Percentiles rank a stretch among this genome's conserved stretches.
phyloP scores from a whole-genome alignment of 2,113 vertebrate genomes.

The Elanus axillaris region DNA sequence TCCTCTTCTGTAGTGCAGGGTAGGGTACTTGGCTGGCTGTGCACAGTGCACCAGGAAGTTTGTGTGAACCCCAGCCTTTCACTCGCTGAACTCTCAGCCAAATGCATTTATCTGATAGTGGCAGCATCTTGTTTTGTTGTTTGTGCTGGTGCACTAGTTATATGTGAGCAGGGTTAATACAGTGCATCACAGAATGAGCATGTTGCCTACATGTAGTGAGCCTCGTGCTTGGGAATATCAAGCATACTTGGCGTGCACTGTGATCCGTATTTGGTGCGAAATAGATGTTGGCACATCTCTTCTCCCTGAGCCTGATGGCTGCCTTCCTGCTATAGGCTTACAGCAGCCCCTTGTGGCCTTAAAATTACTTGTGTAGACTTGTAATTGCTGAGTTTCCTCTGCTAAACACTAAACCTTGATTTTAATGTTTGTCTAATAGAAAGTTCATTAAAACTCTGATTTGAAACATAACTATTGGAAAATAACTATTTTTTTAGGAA shows the following conservation, averaged over 20 bases:
- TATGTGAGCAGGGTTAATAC: not conserved
- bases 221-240: not conserved
- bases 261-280: not conserved
- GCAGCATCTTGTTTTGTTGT: not conserved
- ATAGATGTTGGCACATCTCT: not conserved
- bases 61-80: not conserved
- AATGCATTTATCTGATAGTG: not conserved
- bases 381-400: not conserved
- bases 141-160: fast-evolving
- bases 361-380: not conserved
- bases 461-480: not conserved
- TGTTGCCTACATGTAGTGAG: fast-evolving
- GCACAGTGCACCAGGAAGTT: fast-evolving
- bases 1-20: not conserved
- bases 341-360: constrained; percentile 65
- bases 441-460: not conserved
- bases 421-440: fast-evolving
- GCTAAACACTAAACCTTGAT: not conserved
- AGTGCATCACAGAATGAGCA: fast-evolving
- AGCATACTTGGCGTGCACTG: fast-evolving
- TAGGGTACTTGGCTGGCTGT: not conserved
- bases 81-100: not conserved
- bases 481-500: not conserved
- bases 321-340: not conserved
- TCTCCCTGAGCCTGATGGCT: not conserved